Evolutionary conservation across 2,888 invertebrate genomes (phyloP).

Genomic region (Torymus tubicola): DNA sequence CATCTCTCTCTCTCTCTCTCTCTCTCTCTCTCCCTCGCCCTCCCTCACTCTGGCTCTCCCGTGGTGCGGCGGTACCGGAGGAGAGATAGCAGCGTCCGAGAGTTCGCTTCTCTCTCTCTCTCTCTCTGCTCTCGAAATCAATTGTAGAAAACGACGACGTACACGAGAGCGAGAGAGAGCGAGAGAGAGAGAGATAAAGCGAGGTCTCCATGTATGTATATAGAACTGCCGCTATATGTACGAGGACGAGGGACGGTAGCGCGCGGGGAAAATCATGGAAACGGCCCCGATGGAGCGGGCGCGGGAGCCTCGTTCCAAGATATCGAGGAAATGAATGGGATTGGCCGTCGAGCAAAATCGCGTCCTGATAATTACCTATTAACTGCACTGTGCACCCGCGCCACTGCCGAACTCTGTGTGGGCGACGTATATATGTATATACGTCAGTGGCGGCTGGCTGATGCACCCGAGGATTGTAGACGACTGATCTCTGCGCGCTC

Average conservation of each 20-base stretch:
- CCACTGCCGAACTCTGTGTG: neutral
- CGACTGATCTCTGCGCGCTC: too few relatives aligned
- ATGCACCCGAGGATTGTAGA: too few relatives aligned
- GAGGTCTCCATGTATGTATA: too few relatives aligned
- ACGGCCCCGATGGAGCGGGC: conserved; percentile 29
- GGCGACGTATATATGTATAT: neutral
- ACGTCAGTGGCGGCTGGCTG: neutral
- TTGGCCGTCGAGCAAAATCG: conserved; percentile 70
- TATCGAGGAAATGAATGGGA: conserved; percentile 75
- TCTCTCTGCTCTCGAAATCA: conserved; percentile 63
- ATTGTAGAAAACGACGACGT: conserved; percentile 68
- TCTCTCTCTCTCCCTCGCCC: too few relatives aligned
- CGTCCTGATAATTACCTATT: conserved; percentile 73
- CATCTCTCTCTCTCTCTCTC: too few relatives aligned
- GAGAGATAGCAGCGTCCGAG: conserved; percentile 34
- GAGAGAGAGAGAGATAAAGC: too few relatives aligned
- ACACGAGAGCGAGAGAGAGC: neutral
- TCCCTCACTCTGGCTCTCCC: neutral
- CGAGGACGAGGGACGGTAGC: neutral
- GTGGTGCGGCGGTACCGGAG: conserved; percentile 15
- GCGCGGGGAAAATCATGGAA: conserved; percentile 45
- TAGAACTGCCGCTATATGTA: neutral
- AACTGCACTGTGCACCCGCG: conserved; percentile 58
- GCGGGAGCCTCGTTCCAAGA: conserved; percentile 67
- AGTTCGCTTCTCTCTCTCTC: conserved; percentile 58